Conservation (phyloP, 2,888 invertebrate species). For the Phalera bucephala region DNA sequence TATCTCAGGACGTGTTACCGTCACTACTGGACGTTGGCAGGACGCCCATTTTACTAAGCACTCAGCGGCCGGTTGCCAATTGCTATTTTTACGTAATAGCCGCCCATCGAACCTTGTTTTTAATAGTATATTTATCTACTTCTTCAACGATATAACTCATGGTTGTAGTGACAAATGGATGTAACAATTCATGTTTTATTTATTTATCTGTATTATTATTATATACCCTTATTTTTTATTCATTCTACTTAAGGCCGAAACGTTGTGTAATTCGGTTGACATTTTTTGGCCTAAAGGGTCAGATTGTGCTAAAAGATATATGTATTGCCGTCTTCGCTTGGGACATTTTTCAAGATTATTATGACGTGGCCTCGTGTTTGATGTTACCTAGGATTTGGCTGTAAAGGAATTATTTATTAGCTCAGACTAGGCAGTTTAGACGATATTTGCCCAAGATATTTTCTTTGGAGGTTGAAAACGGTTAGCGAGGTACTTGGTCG, state of each 20-base stretch:
- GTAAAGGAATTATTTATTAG: conserved; percentile 15
- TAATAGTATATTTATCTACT: conserved; percentile 1
- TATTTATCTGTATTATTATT: conserved; percentile 26
- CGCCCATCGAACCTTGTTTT: neutral
- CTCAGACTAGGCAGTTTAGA: neutral
- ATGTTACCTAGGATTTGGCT: conserved; percentile 13
- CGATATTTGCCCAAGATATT: neutral
- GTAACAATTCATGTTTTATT: conserved; percentile 49
- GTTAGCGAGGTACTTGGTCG: too few relatives aligned
- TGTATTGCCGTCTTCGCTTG: conserved; percentile 14
- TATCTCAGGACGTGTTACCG: neutral
- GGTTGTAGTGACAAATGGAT: conserved; percentile 31
- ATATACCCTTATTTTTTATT: conserved; percentile 39
- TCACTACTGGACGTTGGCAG: conserved; percentile 1
- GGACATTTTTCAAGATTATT: conserved; percentile 37
- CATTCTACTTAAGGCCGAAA: conserved; percentile 28
- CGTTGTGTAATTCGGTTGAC: conserved; percentile 12
- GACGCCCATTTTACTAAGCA: neutral
- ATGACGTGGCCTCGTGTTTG: conserved; percentile 14
- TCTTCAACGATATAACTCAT: conserved; percentile 8
- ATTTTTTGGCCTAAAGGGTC: conserved; percentile 10
- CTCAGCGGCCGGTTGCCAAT: conserved; percentile 1
- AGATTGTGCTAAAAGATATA: conserved; percentile 22
- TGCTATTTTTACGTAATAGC: neutral
- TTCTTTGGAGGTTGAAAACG: neutral